phyloP scores from a whole-genome alignment of 2,797 vertebrate species.

The Cossypha niveicapilla region DNA sequence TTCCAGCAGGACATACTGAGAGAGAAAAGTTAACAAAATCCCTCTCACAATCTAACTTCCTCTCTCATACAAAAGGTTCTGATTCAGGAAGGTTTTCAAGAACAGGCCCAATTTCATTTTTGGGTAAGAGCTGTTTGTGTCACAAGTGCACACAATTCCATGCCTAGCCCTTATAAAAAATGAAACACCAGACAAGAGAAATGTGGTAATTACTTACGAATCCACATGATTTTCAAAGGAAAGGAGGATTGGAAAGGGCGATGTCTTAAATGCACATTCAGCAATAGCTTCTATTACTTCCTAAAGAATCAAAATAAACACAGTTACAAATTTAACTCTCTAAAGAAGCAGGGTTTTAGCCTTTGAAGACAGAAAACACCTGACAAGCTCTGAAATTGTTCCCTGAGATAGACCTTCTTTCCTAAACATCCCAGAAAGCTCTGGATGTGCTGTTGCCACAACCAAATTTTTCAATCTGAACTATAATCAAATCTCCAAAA shows the following conservation, averaged over 20 bases:
- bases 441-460: background rate
- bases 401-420: background rate
- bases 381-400: background rate
- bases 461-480: background rate
- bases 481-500: background rate
- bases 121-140: background rate
- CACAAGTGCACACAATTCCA: background rate
- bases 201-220: conserved; percentile 85
- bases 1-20: background rate
- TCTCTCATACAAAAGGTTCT: background rate
- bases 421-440: background rate
- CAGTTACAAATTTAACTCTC: background rate
- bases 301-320: conserved; percentile 69
- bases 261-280: conserved; percentile 97
- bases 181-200: background rate
- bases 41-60: background rate
- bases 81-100: background rate
- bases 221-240: conserved; percentile 98
- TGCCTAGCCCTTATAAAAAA: background rate
- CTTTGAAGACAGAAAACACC: background rate
- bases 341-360: background rate
- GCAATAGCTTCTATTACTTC: conserved; percentile 97
- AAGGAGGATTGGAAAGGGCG: conserved; percentile 90
- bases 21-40: background rate
- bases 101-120: background rate